Evolutionary conservation across 35 echinoderm and acorn worm species (phyloP).

Genomic region (Apostichopus californicus): DNA sequence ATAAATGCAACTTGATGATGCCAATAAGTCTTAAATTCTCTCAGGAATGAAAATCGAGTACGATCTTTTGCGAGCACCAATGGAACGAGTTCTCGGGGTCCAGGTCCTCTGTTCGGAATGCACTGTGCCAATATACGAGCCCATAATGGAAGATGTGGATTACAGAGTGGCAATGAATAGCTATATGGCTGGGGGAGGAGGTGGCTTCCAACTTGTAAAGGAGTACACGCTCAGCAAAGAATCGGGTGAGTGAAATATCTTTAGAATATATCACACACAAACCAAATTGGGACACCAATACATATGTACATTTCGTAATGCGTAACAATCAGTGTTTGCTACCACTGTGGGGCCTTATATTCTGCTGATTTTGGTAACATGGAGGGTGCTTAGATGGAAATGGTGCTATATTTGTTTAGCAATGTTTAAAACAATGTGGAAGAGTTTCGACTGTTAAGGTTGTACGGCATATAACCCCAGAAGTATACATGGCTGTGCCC

Average conservation of each 20-base stretch:
- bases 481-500: no score
- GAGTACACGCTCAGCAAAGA: conserved; percentile 66
- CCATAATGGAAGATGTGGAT: conserved; percentile 37
- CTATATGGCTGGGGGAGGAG: conserved; percentile 86
- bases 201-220: conserved; percentile 64
- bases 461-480: no score
- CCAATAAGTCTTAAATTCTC: neutral
- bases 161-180: conserved; percentile 80
- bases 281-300: no score
- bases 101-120: conserved; percentile 67
- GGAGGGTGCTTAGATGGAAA: no score
- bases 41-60: conserved; percentile 67
- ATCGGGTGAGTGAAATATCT: conserved; percentile 45
- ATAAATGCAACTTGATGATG: no score
- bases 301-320: no score
- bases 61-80: conserved; percentile 55
- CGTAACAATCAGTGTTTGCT: no score
- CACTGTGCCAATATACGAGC: conserved; percentile 50
- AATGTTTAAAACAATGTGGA: no score
- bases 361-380: no score
- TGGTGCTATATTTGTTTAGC: no score
- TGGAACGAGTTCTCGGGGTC: conserved; percentile 57
- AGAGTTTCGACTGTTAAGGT: no score
- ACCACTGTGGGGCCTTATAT: no score
- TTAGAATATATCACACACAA: neutral